Percentiles rank a stretch among this genome's conserved stretches.
Conservation (phyloP, 1,140 invertebrate species). For the Sinella curviseta region DNA sequence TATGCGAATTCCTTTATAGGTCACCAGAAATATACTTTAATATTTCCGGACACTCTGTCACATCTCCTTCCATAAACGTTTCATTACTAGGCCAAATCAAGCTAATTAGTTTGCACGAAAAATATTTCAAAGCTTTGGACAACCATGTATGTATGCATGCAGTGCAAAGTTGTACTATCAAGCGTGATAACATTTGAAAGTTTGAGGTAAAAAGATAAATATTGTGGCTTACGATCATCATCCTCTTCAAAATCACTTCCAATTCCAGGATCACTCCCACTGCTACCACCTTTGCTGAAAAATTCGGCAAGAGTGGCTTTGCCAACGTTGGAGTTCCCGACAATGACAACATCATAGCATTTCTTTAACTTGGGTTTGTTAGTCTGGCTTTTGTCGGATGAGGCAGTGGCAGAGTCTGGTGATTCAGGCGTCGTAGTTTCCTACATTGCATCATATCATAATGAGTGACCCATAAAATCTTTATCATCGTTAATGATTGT, state of each 20-base stretch:
- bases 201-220: too few relatives aligned
- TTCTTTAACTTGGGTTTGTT: constrained; percentile 4
- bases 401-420: not conserved
- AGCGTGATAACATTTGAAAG: too few relatives aligned
- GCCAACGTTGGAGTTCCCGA: constrained; percentile 12
- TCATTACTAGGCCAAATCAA: not conserved
- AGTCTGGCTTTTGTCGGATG: not conserved
- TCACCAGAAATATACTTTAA: not conserved
- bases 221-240: constrained; percentile 18
- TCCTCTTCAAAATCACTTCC: constrained; percentile 23
- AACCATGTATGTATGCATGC: too few relatives aligned
- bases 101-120: too few relatives aligned
- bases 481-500: too few relatives aligned
- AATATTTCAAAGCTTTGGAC: too few relatives aligned
- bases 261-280: not conserved
- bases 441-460: not conserved
- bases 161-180: too few relatives aligned
- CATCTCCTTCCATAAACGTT: not conserved
- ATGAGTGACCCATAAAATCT: not conserved
- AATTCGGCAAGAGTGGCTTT: constrained; percentile 16
- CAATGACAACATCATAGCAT: constrained; percentile 17
- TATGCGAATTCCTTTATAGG: not conserved
- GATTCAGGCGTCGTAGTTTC: constrained; percentile 6
- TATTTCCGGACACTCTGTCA: not conserved
- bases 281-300: constrained; percentile 14